Evolutionary conservation across 2,797 vertebrate species (phyloP).

Genomic region (Pelodytes ibericus): DNA sequence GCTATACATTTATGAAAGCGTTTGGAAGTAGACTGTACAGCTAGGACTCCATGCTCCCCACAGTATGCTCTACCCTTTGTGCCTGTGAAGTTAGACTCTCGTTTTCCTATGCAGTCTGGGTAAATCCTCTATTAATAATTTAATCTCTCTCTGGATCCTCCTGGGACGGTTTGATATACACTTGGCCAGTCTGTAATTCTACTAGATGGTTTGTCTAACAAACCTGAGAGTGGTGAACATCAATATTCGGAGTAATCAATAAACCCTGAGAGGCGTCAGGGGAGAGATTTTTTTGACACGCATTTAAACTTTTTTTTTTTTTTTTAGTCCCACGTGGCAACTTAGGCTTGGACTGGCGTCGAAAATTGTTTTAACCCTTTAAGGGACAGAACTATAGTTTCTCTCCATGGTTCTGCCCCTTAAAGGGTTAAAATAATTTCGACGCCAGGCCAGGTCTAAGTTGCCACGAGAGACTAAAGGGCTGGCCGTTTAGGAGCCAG

Average conservation of each 20-base stretch:
- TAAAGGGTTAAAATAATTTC: no score
- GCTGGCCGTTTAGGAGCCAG: no score
- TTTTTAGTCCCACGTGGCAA: not conserved
- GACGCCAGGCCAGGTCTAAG: no score
- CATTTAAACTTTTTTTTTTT: constrained; percentile 11
- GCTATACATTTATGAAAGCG: no score
- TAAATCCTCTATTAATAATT: not conserved
- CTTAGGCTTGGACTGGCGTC: not conserved
- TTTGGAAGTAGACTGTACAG: no score
- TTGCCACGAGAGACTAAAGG: no score
- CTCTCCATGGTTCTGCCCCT: no score
- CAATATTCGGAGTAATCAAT: constrained; percentile 26
- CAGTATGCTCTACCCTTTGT: no score
- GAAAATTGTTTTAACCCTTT: not conserved
- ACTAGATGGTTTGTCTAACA: constrained; percentile 27
- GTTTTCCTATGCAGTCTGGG: not conserved
- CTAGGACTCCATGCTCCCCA: no score
- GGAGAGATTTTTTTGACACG: not conserved
- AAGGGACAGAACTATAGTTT: not conserved
- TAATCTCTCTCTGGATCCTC: constrained; percentile 2
- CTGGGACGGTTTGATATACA: constrained; percentile 41
- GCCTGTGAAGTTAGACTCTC: not conserved
- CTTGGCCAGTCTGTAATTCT: constrained; percentile 20
- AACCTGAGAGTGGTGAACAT: constrained; percentile 35
- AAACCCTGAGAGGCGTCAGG: not conserved